Percentiles rank a stretch among this genome's conserved stretches.
Conservation (phyloP, 2,888 invertebrate genomes). For the Osmoderma eremita region DNA sequence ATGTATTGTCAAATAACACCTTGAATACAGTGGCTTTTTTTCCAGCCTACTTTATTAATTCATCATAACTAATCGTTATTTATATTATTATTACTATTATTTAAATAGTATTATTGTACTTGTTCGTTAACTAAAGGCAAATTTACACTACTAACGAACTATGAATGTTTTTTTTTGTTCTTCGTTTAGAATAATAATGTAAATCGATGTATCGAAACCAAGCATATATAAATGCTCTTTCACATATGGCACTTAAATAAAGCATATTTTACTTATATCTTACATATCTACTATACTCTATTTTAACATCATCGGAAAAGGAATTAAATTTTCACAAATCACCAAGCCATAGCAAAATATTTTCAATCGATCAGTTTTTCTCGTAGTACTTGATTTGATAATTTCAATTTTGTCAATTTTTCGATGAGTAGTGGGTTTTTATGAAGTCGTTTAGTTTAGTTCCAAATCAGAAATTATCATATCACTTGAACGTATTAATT, state of each 20-base stretch:
- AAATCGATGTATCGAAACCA: slow-evolving; percentile 54
- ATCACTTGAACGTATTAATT: slow-evolving; percentile 50
- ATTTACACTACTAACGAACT: slow-evolving; percentile 52
- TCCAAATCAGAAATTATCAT: slow-evolving; percentile 46
- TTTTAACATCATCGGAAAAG: slow-evolving; percentile 47
- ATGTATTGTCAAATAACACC: slow-evolving; percentile 65
- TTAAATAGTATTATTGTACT: slow-evolving; percentile 58
- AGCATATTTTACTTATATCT: slow-evolving; percentile 41
- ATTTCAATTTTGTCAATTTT: too few relatives aligned
- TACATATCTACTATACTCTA: slow-evolving; percentile 48
- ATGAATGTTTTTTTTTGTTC: slow-evolving; percentile 41
- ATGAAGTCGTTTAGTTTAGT: too few relatives aligned
- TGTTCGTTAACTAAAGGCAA: slow-evolving; percentile 57
- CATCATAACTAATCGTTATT: background rate
- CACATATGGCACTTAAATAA: slow-evolving; percentile 58
- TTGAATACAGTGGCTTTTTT: slow-evolving; percentile 58
- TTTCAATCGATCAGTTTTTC: too few relatives aligned
- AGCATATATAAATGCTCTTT: slow-evolving; percentile 49
- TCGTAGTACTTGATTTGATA: too few relatives aligned
- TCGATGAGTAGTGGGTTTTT: too few relatives aligned
- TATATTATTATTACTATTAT: slow-evolving; percentile 35
- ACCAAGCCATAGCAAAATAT: too few relatives aligned
- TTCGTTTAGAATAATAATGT: slow-evolving; percentile 17
- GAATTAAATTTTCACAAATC: slow-evolving; percentile 46
- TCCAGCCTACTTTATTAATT: slow-evolving; percentile 38